These are phyloP conservation scores for Apogon hyalosoma DNA, from an alignment of 2,797 vertebrate species.

Conservation along the genomic window DNA sequence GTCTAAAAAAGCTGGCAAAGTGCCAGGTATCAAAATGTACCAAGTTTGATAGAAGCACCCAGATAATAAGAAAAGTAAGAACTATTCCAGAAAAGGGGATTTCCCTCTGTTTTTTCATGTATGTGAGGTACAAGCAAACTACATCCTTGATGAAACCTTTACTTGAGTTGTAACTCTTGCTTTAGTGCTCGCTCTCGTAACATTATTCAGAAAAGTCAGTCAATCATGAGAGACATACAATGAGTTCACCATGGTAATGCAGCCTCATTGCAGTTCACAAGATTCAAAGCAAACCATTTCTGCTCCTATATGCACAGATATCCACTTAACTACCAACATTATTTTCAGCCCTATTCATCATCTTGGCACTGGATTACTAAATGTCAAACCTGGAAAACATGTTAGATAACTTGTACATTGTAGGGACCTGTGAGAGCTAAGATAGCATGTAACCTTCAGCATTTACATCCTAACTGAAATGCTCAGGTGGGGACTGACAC, in stretches of 20 bases:
- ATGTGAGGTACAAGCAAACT: constrained; percentile 24
- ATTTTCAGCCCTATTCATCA: constrained; percentile 41
- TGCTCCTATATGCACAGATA: constrained; percentile 10
- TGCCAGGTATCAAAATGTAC: too few species aligned
- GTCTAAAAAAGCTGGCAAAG: too few species aligned
- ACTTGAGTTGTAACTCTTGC: constrained; percentile 14
- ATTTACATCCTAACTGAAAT: constrained; percentile 30
- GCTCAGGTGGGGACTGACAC: constrained; percentile 25
- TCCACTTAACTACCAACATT: constrained; percentile 26
- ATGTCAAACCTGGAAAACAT: constrained; percentile 42
- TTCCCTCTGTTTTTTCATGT: constrained; percentile 20
- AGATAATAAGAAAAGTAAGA: too few species aligned
- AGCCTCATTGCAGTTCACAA: constrained; percentile 29
- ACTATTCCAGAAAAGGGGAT: too few species aligned
- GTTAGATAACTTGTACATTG: constrained; percentile 44
- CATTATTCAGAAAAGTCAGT: constrained; percentile 59
- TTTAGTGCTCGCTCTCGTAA: constrained; percentile 32
- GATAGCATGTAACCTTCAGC: constrained; percentile 41
- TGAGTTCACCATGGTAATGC: constrained; percentile 64
- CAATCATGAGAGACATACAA: constrained; percentile 63
- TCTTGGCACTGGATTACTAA: constrained; percentile 22
- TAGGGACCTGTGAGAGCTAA: constrained; percentile 14
- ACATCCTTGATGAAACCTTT: constrained; percentile 8
- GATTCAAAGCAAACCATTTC: constrained; percentile 16
- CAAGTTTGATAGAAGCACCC: too few species aligned